phyloP scores from a whole-genome alignment of 2,113 vertebrate species.

The Butastur rufipennis region DNA sequence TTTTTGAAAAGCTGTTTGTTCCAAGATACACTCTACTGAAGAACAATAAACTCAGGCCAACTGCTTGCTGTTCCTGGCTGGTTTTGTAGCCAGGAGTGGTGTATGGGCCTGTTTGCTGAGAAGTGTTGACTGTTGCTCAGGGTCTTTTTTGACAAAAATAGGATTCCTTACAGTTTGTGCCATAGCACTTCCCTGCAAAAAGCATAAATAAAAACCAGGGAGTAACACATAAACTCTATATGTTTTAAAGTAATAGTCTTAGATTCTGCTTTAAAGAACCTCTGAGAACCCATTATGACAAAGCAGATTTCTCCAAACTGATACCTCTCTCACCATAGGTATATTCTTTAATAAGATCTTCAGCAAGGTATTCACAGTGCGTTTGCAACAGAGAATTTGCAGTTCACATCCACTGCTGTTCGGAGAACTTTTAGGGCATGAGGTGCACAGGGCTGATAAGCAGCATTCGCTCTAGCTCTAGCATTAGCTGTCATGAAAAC shows the following conservation, averaged over 20 bases:
- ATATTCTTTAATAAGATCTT: neutral
- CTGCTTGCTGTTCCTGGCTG: neutral
- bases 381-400: neutral
- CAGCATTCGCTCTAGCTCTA: neutral
- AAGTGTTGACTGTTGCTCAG: neutral
- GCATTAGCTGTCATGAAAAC: neutral
- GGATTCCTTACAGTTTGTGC: neutral
- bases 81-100: neutral
- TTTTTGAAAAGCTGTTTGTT: neutral
- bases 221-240: neutral
- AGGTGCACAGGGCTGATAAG: neutral
- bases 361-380: neutral
- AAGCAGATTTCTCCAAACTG: neutral
- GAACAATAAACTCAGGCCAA: neutral
- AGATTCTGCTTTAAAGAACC: neutral
- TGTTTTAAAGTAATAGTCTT: neutral
- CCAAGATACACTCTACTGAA: neutral
- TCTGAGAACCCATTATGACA: neutral
- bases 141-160: neutral
- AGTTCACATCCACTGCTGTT: neutral
- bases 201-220: neutral
- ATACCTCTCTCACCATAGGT: neutral
- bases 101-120: neutral
- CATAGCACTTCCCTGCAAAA: neutral
- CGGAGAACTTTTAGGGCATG: neutral